phyloP scores from a whole-genome alignment of 2,888 invertebrate species.

The Leucoptera coffeella region DNA sequence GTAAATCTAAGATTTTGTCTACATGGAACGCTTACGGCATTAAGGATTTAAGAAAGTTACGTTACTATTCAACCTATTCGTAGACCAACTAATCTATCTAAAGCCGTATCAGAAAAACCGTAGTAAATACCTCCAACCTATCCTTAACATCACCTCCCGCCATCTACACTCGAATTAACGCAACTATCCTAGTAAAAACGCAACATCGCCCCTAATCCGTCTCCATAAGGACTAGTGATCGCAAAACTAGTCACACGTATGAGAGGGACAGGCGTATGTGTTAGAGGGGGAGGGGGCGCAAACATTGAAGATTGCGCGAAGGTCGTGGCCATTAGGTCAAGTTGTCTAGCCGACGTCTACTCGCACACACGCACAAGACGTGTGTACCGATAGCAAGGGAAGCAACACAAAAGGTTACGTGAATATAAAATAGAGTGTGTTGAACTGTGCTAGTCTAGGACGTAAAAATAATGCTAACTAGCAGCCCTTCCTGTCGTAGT shows the following conservation, averaged over 20 bases:
- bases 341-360: conserved; percentile 46
- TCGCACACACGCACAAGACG: conserved; percentile 22
- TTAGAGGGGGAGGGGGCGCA: conserved; percentile 22
- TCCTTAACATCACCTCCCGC: conserved; percentile 1
- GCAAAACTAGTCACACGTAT: conserved; percentile 9
- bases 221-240: conserved; percentile 1
- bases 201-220: conserved; percentile 1
- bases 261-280: conserved; percentile 15
- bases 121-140: conserved; percentile 1
- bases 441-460: too few species aligned
- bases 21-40: too few species aligned
- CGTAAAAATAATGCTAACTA: too few species aligned
- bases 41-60: too few species aligned
- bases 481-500: too few species aligned
- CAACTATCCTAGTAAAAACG: background rate
- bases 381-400: conserved; percentile 14
- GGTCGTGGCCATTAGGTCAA: conserved; percentile 48
- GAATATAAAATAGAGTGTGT: background rate
- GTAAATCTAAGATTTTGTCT: too few species aligned
- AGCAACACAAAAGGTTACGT: background rate
- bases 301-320: conserved; percentile 46
- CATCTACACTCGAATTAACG: too few species aligned
- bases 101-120: too few species aligned
- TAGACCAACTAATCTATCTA: too few species aligned
- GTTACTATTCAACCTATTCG: too few species aligned